Conservation (phyloP, 2,888 invertebrate species). For the Drosophila cognata region DNA sequence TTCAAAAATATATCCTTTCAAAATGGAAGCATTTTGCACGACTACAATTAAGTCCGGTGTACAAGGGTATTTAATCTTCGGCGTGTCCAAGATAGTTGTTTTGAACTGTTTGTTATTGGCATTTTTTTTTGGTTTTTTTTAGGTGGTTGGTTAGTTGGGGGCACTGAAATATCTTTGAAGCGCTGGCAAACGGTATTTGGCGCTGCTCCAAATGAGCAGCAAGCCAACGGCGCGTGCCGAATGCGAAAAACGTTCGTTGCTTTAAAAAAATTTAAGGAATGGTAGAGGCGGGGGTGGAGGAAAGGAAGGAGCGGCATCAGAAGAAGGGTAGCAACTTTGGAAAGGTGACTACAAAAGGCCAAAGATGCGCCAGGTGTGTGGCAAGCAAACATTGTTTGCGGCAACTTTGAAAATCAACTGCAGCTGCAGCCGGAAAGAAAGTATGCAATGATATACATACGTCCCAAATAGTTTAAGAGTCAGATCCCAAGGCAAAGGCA, state of each 20-base stretch:
- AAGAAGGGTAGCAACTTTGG: neutral
- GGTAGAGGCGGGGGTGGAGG: accelerated
- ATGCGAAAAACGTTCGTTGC: conserved; percentile 36
- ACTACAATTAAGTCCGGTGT: neutral
- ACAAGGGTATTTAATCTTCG: neutral
- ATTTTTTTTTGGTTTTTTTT: neutral
- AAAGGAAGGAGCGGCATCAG: neutral
- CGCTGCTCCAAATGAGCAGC: conserved; percentile 71
- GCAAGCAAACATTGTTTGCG: conserved; percentile 49
- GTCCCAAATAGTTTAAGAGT: neutral
- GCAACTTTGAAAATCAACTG: conserved; percentile 37
- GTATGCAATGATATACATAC: conserved; percentile 11
- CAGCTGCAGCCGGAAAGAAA: conserved; percentile 15
- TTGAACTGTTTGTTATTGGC: no score
- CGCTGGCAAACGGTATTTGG: conserved; percentile 52
- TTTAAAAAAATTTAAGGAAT: no score
- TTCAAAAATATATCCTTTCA: neutral
- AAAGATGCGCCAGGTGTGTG: conserved; percentile 28
- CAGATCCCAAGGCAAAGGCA: neutral
- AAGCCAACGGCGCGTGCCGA: conserved; percentile 70
- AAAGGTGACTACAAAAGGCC: conserved; percentile 26
- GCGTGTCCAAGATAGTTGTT: neutral
- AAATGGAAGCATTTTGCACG: neutral
- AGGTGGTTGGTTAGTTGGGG: neutral
- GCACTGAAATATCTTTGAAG: conserved; percentile 58